phyloP scores from a whole-genome alignment of 1,140 invertebrate genomes.

The Alviniconcha marisindica region DNA sequence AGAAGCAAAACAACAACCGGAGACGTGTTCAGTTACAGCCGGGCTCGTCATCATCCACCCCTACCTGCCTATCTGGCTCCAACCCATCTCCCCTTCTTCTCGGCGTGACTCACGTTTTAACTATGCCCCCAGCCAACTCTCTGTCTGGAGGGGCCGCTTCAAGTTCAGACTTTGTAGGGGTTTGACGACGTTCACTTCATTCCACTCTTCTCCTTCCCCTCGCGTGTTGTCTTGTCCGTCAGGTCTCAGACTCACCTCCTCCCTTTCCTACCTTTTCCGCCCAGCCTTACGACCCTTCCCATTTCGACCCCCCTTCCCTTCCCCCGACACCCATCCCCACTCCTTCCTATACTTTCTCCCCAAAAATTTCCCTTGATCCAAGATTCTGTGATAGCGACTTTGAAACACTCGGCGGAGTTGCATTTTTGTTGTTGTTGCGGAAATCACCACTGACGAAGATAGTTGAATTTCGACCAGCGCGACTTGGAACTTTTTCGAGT shows the following conservation, averaged over 20 bases:
- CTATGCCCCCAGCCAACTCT: constrained; percentile 20
- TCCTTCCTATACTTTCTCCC: neutral
- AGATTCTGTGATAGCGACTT: constrained; percentile 32
- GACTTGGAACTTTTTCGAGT: neutral
- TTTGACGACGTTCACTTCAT: neutral
- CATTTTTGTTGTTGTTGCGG: neutral
- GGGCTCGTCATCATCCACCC: neutral
- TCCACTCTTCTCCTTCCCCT: neutral
- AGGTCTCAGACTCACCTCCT: too few species aligned
- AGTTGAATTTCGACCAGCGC: neutral
- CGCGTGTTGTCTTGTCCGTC: neutral
- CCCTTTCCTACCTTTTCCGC: constrained; percentile 22
- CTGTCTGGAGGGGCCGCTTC: neutral
- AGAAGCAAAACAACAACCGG: neutral
- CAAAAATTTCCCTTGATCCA: constrained; percentile 10
- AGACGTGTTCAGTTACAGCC: neutral
- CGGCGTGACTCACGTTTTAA: constrained; percentile 34
- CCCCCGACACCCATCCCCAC: neutral
- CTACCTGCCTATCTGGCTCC: constrained; percentile 7
- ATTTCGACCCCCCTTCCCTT: too few species aligned
- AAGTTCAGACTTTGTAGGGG: constrained; percentile 1
- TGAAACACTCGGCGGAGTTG: neutral
- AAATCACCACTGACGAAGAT: neutral
- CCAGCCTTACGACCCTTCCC: neutral
- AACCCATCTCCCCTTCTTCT: constrained; percentile 3